Evolutionary conservation across 2,113 vertebrate genomes (phyloP), one percentile per base, ranked within the genome.

Genomic region (Pollachius pollachius): DNA sequence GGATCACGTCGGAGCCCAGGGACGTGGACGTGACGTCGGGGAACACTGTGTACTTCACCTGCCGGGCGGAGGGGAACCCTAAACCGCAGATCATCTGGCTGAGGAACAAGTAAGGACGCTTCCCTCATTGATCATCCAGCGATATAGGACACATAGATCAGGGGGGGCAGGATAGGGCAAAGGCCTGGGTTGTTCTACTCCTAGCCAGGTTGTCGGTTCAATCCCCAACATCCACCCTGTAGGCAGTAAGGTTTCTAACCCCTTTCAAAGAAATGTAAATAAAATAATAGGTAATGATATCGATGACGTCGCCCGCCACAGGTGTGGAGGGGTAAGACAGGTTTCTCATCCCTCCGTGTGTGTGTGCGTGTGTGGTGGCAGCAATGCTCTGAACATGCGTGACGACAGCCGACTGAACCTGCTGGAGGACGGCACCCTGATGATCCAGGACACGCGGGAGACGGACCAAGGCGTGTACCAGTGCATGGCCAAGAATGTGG

Each of bases 21-120:
- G 97, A 99, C 71, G 97, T 94, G 0, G 97, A 99, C 0, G 96
- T 98, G 66, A 98, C 95, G 67, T 96, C 94, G 37, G 97, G 97
- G 88, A 98, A 98, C 90, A 99, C 97, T 0, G 97, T 98, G 73
- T 99, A 98, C 89, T 99, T 99, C 88, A 99, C 96, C 75, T 99
- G 97, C 82, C 93, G 95, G 85, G 97, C 97, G 0, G 97, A 99
- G 86, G 97, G 97, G 77, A 98, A 99, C 91, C 97, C 97, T 68
- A 99, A 99, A 89, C 97, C 97, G 30, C 96, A 99, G 93, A 99
- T 99, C 84, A 99, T 98, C 86, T 99, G 97, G 97, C 95, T 98
- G 70, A 94, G 97, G 73, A 99, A 99, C 91, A 98, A 99, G 97
- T 99, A 87, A 92, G 95, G 73, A 34, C 30, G 6, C 30, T 1